These are phyloP conservation scores for Aerospiza tachiro DNA, from an alignment of 2,797 vertebrate genomes.

Conservation along the genomic window DNA sequence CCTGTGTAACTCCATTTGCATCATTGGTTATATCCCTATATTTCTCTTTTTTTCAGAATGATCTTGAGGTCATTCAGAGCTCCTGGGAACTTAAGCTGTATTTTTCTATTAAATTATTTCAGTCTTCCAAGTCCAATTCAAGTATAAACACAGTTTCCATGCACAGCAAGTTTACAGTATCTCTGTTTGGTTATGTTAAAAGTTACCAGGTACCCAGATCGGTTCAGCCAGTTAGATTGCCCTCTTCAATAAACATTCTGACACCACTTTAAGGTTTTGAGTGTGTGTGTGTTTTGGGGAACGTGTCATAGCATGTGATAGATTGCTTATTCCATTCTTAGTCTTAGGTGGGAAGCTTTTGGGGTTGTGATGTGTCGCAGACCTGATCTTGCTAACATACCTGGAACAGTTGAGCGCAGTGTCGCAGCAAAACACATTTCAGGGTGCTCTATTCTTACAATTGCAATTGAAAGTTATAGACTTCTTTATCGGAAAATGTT, in stretches of 20 bases:
- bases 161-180: slow-evolving; percentile 56
- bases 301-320: background rate
- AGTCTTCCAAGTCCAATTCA: slow-evolving; percentile 34
- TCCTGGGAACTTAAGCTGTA: slow-evolving; percentile 24
- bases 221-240: slow-evolving; percentile 38
- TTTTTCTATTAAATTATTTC: slow-evolving; percentile 54
- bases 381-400: background rate
- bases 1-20: background rate
- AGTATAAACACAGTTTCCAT: slow-evolving; percentile 56
- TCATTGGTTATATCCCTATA: background rate
- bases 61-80: slow-evolving; percentile 14
- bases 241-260: slow-evolving; percentile 60
- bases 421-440: background rate
- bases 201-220: slow-evolving; percentile 31
- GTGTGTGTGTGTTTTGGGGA: slow-evolving; percentile 48
- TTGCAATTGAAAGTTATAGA: background rate
- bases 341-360: slow-evolving; percentile 34
- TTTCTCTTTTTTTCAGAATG: background rate
- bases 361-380: slow-evolving; percentile 26
- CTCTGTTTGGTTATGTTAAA: slow-evolving; percentile 61
- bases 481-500: background rate
- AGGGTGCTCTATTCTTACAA: background rate
- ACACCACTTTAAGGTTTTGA: slow-evolving; percentile 42
- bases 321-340: slow-evolving; percentile 41
- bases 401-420: background rate